phyloP scores from a whole-genome alignment of 2,888 invertebrate species.

The Hesperia comma region DNA sequence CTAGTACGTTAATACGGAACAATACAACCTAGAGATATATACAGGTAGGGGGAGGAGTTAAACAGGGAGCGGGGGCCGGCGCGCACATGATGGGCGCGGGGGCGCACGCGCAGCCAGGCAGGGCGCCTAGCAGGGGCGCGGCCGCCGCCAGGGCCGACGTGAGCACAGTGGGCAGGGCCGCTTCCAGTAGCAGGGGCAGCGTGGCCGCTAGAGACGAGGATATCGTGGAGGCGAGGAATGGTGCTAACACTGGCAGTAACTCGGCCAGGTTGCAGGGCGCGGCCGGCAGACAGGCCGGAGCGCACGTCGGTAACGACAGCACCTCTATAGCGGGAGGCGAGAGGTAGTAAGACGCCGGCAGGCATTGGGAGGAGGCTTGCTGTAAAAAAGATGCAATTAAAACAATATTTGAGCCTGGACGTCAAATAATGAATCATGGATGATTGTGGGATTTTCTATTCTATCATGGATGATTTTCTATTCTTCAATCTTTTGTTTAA shows the following conservation, averaged over 20 bases:
- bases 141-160: constrained; percentile 58
- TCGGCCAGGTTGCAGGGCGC: constrained; percentile 31
- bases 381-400: constrained; percentile 24
- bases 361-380: constrained; percentile 45
- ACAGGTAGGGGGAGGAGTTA: constrained; percentile 17
- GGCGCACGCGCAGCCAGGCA: constrained; percentile 39
- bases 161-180: constrained; percentile 50
- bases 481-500: too few species aligned
- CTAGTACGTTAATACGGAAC: not conserved
- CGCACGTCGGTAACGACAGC: constrained; percentile 42
- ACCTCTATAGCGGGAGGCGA: constrained; percentile 47
- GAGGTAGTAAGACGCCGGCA: constrained; percentile 43
- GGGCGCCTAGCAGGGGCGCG: constrained; percentile 52
- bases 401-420: too few species aligned
- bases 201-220: constrained; percentile 47
- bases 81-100: constrained; percentile 41
- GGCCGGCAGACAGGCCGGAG: constrained; percentile 18
- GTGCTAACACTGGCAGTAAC: constrained; percentile 41
- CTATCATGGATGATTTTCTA: too few species aligned
- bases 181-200: constrained; percentile 41
- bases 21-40: not conserved
- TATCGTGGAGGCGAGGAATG: constrained; percentile 45
- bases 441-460: too few species aligned
- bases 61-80: not conserved
- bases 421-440: too few species aligned